These are phyloP conservation scores for Merluccius polli DNA, from an alignment of 2,797 vertebrate species.

Conservation along the genomic window DNA sequence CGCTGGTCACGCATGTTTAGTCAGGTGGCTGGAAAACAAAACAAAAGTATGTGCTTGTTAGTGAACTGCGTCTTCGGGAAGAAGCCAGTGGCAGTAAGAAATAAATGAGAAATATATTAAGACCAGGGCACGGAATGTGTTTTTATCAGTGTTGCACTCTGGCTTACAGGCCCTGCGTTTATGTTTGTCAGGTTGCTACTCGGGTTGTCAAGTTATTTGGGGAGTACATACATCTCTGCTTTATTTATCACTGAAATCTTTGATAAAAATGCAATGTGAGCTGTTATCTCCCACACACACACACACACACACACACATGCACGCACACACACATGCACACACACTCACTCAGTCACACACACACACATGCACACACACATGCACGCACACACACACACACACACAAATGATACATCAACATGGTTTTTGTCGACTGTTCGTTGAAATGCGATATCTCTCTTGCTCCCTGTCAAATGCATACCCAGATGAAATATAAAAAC, in stretches of 20 bases:
- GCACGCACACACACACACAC: not conserved
- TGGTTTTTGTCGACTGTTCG: not conserved
- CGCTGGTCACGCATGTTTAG: slow-evolving; percentile 59
- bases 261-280: slow-evolving; percentile 48
- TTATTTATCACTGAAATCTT: slow-evolving; percentile 51
- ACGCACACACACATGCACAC: not conserved
- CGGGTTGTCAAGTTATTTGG: slow-evolving; percentile 34
- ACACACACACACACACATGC: slow-evolving; percentile 30
- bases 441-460: not conserved
- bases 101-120: slow-evolving; percentile 13
- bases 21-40: slow-evolving; percentile 59
- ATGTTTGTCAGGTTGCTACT: slow-evolving; percentile 27
- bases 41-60: slow-evolving; percentile 48
- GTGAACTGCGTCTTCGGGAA: slow-evolving; percentile 48
- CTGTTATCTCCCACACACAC: slow-evolving; percentile 40
- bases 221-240: slow-evolving; percentile 34
- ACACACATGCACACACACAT: slow-evolving; percentile 5
- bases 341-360: not conserved
- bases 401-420: not conserved
- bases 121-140: slow-evolving; percentile 19
- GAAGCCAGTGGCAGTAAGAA: slow-evolving; percentile 36
- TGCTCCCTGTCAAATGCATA: not conserved
- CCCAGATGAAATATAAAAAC: not conserved
- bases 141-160: slow-evolving; percentile 47
- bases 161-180: slow-evolving; percentile 40